These are phyloP conservation scores for Volucella zonaria DNA, from an alignment of 2,888 invertebrate species.

Conservation along the genomic window DNA sequence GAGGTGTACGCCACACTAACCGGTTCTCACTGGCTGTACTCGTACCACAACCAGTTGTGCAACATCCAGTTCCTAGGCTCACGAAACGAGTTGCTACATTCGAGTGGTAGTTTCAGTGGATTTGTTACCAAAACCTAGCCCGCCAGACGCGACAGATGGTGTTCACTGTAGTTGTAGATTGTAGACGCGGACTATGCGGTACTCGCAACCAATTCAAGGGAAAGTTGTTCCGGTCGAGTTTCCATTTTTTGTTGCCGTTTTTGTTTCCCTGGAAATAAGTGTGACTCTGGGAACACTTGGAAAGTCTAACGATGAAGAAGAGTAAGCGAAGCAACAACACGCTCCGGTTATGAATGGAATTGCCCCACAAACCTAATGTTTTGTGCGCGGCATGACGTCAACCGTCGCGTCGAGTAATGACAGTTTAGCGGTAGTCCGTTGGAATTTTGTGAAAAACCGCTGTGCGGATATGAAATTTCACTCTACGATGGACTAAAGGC, in stretches of 20 bases:
- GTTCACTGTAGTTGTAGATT: no score
- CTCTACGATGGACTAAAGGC: background rate
- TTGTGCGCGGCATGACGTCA: slow-evolving; percentile 42
- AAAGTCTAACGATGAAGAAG: slow-evolving; percentile 13
- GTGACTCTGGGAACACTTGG: slow-evolving; percentile 34
- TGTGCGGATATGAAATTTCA: slow-evolving; percentile 29
- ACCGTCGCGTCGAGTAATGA: background rate
- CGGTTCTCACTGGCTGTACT: slow-evolving; percentile 14
- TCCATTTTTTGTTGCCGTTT: background rate
- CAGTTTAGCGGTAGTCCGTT: slow-evolving; percentile 12
- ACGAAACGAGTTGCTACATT: background rate
- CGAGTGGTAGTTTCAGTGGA: slow-evolving; percentile 22
- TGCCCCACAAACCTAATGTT: slow-evolving; percentile 43
- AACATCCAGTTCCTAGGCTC: background rate
- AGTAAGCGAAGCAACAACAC: background rate
- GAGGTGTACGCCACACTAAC: slow-evolving; percentile 31
- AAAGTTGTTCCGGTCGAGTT: slow-evolving; percentile 40
- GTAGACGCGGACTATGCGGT: no score
- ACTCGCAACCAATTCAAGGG: slow-evolving; percentile 30
- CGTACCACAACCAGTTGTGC: slow-evolving; percentile 39
- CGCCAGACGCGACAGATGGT: background rate
- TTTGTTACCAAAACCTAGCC: slow-evolving; percentile 1
- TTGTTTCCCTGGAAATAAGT: slow-evolving; percentile 34
- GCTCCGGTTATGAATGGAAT: slow-evolving; percentile 27
- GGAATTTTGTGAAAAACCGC: slow-evolving; percentile 39